Conservation (phyloP, 2,113 vertebrate genomes). For the Tringa solitaria region DNA sequence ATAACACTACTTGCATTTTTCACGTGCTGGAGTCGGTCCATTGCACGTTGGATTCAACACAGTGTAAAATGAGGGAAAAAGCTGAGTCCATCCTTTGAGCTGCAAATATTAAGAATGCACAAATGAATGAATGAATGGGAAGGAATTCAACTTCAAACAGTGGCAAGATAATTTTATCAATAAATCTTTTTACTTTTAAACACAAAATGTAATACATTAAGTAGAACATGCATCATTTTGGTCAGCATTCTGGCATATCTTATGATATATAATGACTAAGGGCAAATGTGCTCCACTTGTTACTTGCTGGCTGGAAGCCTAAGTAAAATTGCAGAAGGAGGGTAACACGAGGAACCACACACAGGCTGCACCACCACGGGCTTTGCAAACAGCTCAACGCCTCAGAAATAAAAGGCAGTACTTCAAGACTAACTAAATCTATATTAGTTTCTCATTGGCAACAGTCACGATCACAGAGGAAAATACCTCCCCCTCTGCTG, state of each 20-base stretch:
- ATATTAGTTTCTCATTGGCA: not conserved
- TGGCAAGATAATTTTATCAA: not conserved
- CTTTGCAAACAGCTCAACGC: not conserved
- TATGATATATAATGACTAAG: not conserved
- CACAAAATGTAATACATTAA: not conserved
- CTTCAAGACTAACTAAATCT: constrained; percentile 9
- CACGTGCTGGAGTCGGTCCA: not conserved
- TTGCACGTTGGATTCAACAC: not conserved
- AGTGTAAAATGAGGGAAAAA: not conserved
- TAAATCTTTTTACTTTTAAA: constrained; percentile 17
- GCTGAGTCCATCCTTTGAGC: not conserved
- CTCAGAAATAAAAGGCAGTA: not conserved
- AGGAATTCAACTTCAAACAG: not conserved
- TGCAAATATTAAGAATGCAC: not conserved
- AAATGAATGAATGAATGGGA: not conserved
- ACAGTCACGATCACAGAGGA: not conserved
- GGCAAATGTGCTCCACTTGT: not conserved
- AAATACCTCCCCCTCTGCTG: not conserved
- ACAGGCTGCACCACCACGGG: not conserved
- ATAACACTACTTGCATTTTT: not conserved
- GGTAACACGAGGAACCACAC: not conserved
- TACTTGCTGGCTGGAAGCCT: constrained; percentile 6
- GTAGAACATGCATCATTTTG: constrained; percentile 19
- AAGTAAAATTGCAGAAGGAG: not conserved
- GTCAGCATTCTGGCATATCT: not conserved